Evolutionary conservation across 2,797 vertebrate species (phyloP).

Genomic region (Gephyroberyx darwinii): DNA sequence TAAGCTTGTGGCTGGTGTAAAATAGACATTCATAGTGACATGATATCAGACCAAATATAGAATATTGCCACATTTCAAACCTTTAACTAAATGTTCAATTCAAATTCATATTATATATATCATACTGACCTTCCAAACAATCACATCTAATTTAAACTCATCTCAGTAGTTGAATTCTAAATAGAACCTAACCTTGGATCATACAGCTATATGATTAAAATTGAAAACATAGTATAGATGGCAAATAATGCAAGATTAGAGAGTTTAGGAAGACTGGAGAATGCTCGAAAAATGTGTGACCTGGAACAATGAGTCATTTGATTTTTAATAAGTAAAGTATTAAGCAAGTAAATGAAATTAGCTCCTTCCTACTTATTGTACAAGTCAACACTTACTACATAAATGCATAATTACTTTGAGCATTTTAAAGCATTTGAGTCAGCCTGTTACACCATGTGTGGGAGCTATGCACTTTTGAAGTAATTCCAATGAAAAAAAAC

Average conservation of each 20-base stretch:
- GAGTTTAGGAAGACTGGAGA: too few relatives aligned
- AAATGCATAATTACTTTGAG: background rate
- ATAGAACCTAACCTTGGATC: background rate
- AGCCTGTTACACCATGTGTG: background rate
- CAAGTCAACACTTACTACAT: background rate
- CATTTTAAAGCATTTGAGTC: background rate
- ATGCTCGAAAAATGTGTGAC: too few relatives aligned
- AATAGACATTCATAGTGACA: too few relatives aligned
- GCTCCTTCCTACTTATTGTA: background rate
- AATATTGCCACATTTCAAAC: background rate
- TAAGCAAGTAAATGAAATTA: constrained; percentile 11
- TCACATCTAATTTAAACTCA: background rate
- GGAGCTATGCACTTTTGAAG: constrained; percentile 1
- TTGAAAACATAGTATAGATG: background rate
- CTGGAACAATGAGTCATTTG: constrained; percentile 6
- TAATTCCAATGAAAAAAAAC: background rate
- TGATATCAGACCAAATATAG: background rate
- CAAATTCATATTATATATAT: background rate
- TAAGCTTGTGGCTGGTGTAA: background rate
- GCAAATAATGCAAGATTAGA: background rate
- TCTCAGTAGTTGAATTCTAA: background rate
- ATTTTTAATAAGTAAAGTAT: background rate
- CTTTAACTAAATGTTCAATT: background rate
- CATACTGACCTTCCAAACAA: background rate
- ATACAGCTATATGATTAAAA: background rate